A percentile compares a stretch with the other conserved stretches of the same genome.
Evolutionary conservation across 2,113 vertebrate genomes (phyloP).

Genomic region (Nymphicus hollandicus): DNA sequence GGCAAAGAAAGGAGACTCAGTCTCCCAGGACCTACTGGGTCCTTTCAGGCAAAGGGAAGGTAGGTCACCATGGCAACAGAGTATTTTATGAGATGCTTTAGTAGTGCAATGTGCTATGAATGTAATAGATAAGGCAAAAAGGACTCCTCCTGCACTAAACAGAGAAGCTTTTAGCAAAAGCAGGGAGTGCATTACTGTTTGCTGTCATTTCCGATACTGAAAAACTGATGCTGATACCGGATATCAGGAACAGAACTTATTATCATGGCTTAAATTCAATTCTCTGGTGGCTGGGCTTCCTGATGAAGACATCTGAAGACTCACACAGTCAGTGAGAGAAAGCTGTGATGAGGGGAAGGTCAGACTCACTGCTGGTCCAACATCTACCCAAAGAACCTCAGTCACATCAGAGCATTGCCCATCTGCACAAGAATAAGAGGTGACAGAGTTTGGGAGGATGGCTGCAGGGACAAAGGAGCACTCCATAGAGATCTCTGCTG

Average conservation of each 20-base stretch:
- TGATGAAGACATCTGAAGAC: background rate
- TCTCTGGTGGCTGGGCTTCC: background rate
- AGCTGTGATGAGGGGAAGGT: background rate
- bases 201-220: background rate
- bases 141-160: background rate
- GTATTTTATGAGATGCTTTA: conserved; percentile 5
- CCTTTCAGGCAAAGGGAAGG: conserved; percentile 15
- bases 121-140: background rate
- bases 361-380: background rate
- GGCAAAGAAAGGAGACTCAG: background rate
- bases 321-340: background rate
- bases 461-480: background rate
- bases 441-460: background rate
- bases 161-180: conserved; percentile 1
- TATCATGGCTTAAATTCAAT: background rate
- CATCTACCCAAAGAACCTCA: background rate
- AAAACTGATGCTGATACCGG: accelerated
- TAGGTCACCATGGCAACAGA: conserved; percentile 2
- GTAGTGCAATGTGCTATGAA: background rate
- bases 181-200: background rate
- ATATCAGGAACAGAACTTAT: accelerated
- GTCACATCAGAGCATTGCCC: background rate
- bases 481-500: background rate
- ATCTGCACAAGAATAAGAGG: background rate
- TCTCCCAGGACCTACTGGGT: background rate